Base-by-base conservation (phyloP, 2,888 invertebrate genomes). In the Penaeus monodon region DNA sequence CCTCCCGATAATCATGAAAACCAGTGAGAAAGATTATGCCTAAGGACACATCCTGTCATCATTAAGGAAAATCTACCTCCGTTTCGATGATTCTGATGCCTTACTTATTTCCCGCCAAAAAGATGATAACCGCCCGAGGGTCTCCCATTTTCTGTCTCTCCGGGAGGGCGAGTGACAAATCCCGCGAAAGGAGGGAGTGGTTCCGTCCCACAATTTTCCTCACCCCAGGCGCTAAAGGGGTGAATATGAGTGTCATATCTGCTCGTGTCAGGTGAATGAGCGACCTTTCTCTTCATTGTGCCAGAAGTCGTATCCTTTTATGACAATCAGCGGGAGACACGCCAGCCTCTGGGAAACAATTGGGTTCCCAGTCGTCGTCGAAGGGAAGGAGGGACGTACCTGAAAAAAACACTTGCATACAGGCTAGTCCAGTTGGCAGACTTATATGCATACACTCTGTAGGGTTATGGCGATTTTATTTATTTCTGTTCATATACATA, bases 211-310 rank as follows among this genome's bases (percentile, higher is more conserved):
- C 84, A 76, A 84, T 84, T 84, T 84, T 49, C 84, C 84, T 84
- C 84, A 44, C 84, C 84, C 77, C 77, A 68, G 84, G 84, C 84
- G 84, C 66, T 77, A 76, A 84, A 77, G 84, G 77, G 77, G 77
- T 76, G 57, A 68, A 68, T 57, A 84, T 73, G 44, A 49, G 27
- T n/a, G 63, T 49, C 44, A 44, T 38, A 77, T 84, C 84, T 84
- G 84, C 65, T 66, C 44, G 77, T 77, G 84, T 76, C 84, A 84
- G 84, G 65, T 66, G 84, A 77, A 38, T 33, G 66, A 38, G 27
- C 44, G 49, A 49, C 66, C 38, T 57, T 24, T 38, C 76, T 57
- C 57, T n/a, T 49, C 68, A 84, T 77, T 66, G 77, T 77, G 77
- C 65, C 80, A 80, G n/a, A 20, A 57, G 57, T 57, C 57, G 73